These are phyloP conservation scores for Pantherophis guttatus DNA, from an alignment of 2,113 vertebrate species.

Conservation along the genomic window DNA sequence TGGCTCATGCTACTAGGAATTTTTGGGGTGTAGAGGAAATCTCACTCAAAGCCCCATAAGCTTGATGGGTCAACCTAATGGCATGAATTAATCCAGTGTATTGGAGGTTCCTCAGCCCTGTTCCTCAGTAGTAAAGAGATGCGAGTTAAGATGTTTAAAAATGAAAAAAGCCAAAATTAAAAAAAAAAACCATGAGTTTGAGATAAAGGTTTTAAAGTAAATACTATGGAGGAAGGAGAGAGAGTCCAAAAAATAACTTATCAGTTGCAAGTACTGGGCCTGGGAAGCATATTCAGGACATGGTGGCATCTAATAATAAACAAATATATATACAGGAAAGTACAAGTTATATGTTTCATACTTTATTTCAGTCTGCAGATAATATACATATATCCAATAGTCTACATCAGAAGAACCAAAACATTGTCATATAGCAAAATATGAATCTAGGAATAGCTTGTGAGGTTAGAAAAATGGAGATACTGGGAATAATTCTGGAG, in stretches of 20 bases:
- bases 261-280: neutral
- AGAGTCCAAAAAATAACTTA: neutral
- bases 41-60: neutral
- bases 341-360: neutral
- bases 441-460: neutral
- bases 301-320: neutral
- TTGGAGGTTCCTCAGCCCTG: neutral
- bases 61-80: neutral
- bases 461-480: neutral
- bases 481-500: neutral
- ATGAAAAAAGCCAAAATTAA: neutral
- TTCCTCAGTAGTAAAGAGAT: neutral
- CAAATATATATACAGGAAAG: neutral
- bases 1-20: neutral
- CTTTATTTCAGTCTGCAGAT: neutral
- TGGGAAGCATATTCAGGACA: neutral
- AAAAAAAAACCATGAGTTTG: neutral
- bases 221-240: neutral
- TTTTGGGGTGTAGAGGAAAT: neutral
- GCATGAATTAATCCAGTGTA: neutral
- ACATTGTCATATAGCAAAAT: neutral
- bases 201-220: neutral
- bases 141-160: neutral
- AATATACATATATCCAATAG: neutral
- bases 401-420: neutral